These are phyloP conservation scores for Ptychobarbus kaznakovi DNA, from an alignment of 2,797 vertebrate species.

Conservation along the genomic window DNA sequence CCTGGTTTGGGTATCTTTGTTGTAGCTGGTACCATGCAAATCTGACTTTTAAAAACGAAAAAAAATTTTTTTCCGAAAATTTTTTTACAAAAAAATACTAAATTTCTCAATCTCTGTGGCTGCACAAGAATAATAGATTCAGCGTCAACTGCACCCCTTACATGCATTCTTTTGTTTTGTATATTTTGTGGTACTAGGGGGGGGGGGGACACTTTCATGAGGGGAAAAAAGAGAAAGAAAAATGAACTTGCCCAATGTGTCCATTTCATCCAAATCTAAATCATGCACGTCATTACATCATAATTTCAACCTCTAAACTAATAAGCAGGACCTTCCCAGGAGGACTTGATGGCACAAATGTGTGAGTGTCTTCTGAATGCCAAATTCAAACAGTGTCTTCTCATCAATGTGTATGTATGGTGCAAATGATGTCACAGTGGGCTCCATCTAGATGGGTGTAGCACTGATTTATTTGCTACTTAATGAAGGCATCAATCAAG, in stretches of 20 bases:
- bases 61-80: too few species aligned
- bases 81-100: too few species aligned
- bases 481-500: conserved; percentile 57
- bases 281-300: background rate
- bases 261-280: background rate
- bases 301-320: background rate
- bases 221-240: background rate
- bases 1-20: background rate
- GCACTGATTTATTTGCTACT: conserved; percentile 65
- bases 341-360: background rate
- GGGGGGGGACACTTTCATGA: too few species aligned
- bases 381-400: conserved; percentile 5
- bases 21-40: background rate
- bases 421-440: conserved; percentile 52
- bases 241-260: background rate
- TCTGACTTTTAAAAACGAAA: too few species aligned
- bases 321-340: background rate
- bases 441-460: conserved; percentile 54
- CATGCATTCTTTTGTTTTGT: too few species aligned
- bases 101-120: background rate
- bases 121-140: background rate
- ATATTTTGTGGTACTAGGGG: background rate
- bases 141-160: too few species aligned
- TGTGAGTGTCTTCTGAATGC: background rate
- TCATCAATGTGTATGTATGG: conserved; percentile 9